Percentiles rank a stretch among this genome's conserved stretches.
phyloP scores from a whole-genome alignment of 1,140 invertebrate species.

The Drosophila parabipectinata region DNA sequence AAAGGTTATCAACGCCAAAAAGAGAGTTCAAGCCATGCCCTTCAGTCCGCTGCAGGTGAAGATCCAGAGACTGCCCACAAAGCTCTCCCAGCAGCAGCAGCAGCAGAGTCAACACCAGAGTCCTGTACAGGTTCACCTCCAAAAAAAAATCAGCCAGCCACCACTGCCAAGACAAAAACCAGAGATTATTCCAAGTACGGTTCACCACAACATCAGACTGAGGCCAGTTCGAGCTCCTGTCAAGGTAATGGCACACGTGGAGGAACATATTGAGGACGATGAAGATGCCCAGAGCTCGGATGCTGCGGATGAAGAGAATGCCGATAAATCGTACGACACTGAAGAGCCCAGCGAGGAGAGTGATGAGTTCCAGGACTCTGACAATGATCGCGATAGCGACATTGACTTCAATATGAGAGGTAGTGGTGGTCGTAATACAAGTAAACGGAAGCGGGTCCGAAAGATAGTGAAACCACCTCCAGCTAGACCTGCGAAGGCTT shows the following conservation, averaged over 20 bases:
- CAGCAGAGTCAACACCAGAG: not conserved
- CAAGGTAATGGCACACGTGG: slow-evolving; percentile 52
- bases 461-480: slow-evolving; percentile 28
- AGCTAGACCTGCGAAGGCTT: slow-evolving; percentile 6
- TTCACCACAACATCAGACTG: slow-evolving; percentile 4
- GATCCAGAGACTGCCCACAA: slow-evolving; percentile 29
- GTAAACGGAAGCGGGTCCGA: slow-evolving; percentile 60
- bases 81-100: slow-evolving; percentile 1
- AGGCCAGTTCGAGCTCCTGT: slow-evolving; percentile 26
- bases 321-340: slow-evolving; percentile 71
- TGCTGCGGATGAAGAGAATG: slow-evolving; percentile 69
- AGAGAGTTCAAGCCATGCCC: slow-evolving; percentile 39
- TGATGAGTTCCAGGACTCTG: slow-evolving; percentile 65
- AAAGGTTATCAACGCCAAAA: slow-evolving; percentile 58
- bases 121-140: slow-evolving; percentile 20
- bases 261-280: slow-evolving; percentile 68
- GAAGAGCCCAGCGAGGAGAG: slow-evolving; percentile 74
- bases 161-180: slow-evolving; percentile 38
- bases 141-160: slow-evolving; percentile 14
- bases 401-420: slow-evolving; percentile 75
- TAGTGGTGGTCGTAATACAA: slow-evolving; percentile 55
- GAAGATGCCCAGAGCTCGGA: slow-evolving; percentile 60
- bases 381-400: slow-evolving; percentile 83
- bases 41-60: slow-evolving; percentile 30
- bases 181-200: slow-evolving; percentile 21